Evolutionary conservation across 2,113 vertebrate genomes (phyloP).

Genomic region (Perognathus longimembris): DNA sequence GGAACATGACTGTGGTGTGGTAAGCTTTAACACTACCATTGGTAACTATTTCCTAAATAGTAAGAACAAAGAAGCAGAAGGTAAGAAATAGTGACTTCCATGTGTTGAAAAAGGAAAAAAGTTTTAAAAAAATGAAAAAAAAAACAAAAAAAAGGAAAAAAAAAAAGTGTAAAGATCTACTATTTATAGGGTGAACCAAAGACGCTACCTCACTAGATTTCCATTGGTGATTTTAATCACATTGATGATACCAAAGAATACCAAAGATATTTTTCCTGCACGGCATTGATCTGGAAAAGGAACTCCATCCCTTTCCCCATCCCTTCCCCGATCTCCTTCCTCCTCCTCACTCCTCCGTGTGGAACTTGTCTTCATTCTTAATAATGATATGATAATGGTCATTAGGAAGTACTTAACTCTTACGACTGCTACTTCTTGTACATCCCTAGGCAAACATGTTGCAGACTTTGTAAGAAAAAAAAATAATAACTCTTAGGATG

Average conservation of each 20-base stretch:
- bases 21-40: constrained; percentile 93
- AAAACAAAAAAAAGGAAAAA: constrained; percentile 65
- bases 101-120: constrained; percentile 82
- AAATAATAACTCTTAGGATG: constrained; percentile 94
- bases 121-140: background rate
- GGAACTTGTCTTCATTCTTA: constrained; percentile 88
- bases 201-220: constrained; percentile 99
- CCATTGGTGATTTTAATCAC: constrained; percentile 99
- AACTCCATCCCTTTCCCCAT: constrained; percentile 86
- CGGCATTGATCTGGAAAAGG: constrained; percentile 94
- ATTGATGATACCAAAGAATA: constrained; percentile 99
- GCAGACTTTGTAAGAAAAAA: constrained; percentile 91
- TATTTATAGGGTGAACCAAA: constrained; percentile 99
- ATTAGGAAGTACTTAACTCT: constrained; percentile 80
- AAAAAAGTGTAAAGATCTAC: constrained; percentile 93
- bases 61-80: constrained; percentile 90
- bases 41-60: constrained; percentile 91
- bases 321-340: constrained; percentile 52
- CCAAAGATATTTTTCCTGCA: constrained; percentile 97
- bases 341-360: constrained; percentile 87
- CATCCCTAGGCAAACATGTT: constrained; percentile 92
- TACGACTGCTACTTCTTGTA: constrained; percentile 85
- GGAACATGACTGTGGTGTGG: constrained; percentile 92
- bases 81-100: constrained; percentile 92
- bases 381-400: constrained; percentile 76